A percentile compares a stretch with the other conserved stretches of the same genome.
Evolutionary conservation across 2,113 vertebrate genomes (phyloP).

Genomic region (Halichoerus grypus): DNA sequence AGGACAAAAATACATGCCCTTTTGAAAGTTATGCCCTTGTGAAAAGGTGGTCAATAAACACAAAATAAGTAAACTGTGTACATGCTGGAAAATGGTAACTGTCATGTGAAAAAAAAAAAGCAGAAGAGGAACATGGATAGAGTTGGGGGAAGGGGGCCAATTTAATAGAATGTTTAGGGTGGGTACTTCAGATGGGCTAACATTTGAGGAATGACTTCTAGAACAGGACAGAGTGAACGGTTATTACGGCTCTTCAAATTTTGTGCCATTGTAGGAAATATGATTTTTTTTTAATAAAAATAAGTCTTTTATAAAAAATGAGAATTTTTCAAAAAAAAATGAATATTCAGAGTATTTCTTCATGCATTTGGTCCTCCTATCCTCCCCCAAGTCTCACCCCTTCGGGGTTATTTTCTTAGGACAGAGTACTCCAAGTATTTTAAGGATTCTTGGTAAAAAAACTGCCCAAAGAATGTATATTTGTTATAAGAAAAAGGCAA

Average conservation of each 20-base stretch:
- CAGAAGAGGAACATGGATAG: neutral
- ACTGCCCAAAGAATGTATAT: neutral
- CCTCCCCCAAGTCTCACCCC: too few species aligned
- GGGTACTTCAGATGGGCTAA: neutral
- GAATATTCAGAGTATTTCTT: neutral
- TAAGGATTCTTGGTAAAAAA: constrained; percentile 7
- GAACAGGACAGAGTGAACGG: neutral
- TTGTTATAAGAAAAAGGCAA: neutral
- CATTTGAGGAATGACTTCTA: neutral
- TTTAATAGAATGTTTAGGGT: neutral
- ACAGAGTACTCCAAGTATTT: constrained; percentile 8
- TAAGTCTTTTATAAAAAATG: neutral
- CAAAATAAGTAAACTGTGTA: neutral
- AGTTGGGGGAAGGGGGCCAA: neutral
- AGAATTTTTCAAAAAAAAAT: neutral
- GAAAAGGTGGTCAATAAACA: neutral
- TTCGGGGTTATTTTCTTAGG: neutral
- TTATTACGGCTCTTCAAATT: neutral
- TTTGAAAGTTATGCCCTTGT: neutral
- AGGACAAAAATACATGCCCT: neutral
- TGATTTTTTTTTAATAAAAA: neutral
- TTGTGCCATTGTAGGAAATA: neutral
- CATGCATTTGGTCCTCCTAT: neutral
- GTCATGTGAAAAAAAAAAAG: neutral
- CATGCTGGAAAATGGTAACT: neutral